Evolutionary conservation across 2,888 invertebrate genomes (phyloP).

Genomic region (Calameuta idolon): DNA sequence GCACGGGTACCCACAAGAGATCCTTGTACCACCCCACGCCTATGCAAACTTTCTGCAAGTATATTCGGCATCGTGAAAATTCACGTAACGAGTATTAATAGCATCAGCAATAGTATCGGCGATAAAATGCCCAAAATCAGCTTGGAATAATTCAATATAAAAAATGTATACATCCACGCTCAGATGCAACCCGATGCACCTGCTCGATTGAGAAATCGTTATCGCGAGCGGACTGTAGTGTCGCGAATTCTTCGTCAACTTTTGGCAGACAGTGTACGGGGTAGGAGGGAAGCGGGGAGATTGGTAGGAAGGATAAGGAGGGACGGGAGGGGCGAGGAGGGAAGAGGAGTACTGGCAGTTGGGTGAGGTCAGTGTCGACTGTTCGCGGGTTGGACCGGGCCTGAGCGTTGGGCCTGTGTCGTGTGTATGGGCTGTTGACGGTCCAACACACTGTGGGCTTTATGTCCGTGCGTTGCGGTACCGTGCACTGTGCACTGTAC

Average conservation of each 20-base stretch:
- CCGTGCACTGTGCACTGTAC: no score
- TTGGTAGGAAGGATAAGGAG: conserved; percentile 12
- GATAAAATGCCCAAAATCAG: no score
- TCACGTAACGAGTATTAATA: no score
- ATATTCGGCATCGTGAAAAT: no score
- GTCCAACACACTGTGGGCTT: background rate
- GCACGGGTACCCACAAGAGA: no score
- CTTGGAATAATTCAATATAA: no score
- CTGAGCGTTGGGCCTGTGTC: conserved; percentile 40
- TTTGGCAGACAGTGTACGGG: conserved; percentile 63
- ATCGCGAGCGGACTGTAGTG: conserved; percentile 43
- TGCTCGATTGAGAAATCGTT: conserved; percentile 7
- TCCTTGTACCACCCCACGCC: no score
- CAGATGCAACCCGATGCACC: no score
- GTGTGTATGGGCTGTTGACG: conserved; percentile 23
- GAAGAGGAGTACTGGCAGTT: conserved; percentile 50
- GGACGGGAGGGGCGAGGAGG: conserved; percentile 12
- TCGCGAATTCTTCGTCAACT: conserved; percentile 58
- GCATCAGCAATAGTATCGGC: no score
- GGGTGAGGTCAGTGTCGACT: conserved; percentile 66
- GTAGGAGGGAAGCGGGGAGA: conserved; percentile 23
- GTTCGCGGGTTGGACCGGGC: conserved; percentile 65
- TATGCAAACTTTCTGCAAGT: no score
- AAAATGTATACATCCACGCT: no score
- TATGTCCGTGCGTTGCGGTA: background rate